A percentile compares a stretch with the other conserved stretches of the same genome.
Conservation (phyloP, 2,888 invertebrate species). For the Pyrochroa serraticornis region DNA sequence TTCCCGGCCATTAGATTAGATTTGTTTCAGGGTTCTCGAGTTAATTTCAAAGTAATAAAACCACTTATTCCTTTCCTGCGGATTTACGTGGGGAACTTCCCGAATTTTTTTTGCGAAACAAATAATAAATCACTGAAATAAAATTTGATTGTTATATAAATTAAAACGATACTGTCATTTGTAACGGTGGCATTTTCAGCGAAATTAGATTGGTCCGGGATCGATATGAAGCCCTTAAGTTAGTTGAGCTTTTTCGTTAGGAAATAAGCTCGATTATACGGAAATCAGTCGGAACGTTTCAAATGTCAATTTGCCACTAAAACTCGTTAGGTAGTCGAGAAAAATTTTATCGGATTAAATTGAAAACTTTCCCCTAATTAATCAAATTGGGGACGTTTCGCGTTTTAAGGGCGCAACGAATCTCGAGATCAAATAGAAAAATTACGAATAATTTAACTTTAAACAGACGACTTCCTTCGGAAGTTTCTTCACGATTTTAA, state of each 20-base stretch:
- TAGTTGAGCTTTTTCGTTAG: background rate
- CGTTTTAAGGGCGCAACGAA: background rate
- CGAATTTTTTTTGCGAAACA: background rate
- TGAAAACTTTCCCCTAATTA: background rate
- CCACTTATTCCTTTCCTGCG: no score
- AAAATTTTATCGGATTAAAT: no score
- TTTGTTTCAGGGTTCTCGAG: no score
- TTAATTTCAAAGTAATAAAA: no score
- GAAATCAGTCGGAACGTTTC: constrained; percentile 9
- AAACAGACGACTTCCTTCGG: background rate
- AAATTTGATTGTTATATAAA: constrained; percentile 9
- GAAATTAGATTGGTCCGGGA: constrained; percentile 9
- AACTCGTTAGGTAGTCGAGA: constrained; percentile 2
- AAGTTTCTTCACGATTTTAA: no score
- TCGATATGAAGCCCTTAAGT: constrained; percentile 15
- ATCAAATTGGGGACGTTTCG: background rate
- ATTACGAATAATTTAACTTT: background rate
- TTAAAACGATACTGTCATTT: constrained; percentile 3
- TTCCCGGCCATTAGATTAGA: no score
- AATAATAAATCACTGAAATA: background rate
- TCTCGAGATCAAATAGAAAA: background rate
- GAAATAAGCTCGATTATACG: constrained; percentile 18
- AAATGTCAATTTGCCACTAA: constrained; percentile 8
- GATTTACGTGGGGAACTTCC: no score
- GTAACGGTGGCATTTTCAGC: constrained; percentile 11